These are phyloP conservation scores for Perizoma affinitatum DNA, from an alignment of 2,888 invertebrate genomes.

Conservation along the genomic window DNA sequence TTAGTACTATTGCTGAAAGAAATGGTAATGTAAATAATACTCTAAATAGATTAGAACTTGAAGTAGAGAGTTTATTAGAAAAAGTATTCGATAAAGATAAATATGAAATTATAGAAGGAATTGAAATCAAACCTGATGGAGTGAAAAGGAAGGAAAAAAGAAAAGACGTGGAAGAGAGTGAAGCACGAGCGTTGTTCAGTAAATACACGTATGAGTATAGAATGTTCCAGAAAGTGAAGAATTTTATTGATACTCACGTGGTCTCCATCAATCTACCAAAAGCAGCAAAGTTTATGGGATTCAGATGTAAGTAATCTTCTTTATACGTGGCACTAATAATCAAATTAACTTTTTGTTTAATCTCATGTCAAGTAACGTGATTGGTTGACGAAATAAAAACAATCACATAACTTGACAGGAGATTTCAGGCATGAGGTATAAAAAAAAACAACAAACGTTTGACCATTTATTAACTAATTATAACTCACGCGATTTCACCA, in stretches of 20 bases:
- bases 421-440: too few species aligned
- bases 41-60: constrained; percentile 69
- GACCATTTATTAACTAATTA: too few species aligned
- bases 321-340: too few species aligned
- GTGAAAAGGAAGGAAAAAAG: constrained; percentile 27
- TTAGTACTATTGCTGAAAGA: constrained; percentile 60
- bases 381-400: too few species aligned
- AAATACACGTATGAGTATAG: constrained; percentile 79
- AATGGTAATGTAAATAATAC: constrained; percentile 67
- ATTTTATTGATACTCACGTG: constrained; percentile 85
- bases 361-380: too few species aligned
- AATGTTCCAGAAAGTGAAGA: constrained; percentile 83
- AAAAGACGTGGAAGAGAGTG: constrained; percentile 34
- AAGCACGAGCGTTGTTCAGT: constrained; percentile 69
- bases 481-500: too few species aligned
- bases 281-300: constrained; percentile 86
- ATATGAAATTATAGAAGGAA: constrained; percentile 84
- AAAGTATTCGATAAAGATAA: constrained; percentile 80
- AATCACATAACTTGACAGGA: too few species aligned
- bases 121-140: constrained; percentile 73
- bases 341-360: too few species aligned
- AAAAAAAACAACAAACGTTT: too few species aligned
- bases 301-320: constrained; percentile 80
- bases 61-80: constrained; percentile 84
- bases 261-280: constrained; percentile 87